Base-by-base conservation (phyloP, 2,797 vertebrate species). In the Myotis vivesi region DNA sequence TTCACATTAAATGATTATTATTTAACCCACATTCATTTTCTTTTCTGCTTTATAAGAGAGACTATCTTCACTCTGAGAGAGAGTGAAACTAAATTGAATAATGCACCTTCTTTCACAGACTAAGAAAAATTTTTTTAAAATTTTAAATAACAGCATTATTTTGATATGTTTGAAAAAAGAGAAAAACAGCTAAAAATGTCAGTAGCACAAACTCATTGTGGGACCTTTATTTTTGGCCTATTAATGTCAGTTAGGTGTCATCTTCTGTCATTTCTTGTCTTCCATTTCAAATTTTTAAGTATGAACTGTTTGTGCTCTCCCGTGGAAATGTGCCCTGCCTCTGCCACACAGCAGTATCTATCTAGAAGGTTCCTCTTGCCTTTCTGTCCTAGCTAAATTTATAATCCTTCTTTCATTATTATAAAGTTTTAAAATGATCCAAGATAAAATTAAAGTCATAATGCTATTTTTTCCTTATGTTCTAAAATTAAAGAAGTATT, bases 1-100 rank as follows among this genome's bases (percentile, higher is more conserved):
- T 95, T 88, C 83, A 97, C 79, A 93, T 96, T 97, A 97, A 97
- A 96, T 94, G 51, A 95, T 76, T 80, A 84, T 96, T 96, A 96
- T 94, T 97, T 97, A 97, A 96, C 49, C 38, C 28, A 92, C 6
- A 93, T 87, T 83, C 72, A 68, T 72, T 97, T 97, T 93, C 91
- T 95, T 98, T 97, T 96, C 95, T 85, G 10, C 49, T 84, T 87
- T 85, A 30, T 30, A 79, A 98, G 95, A 97, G 92, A 98, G 82
- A 57, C 53, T 95, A 59, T 83, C 15, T 90, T 95, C 96, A 69
- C 44, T 93, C 11, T 41, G 0, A 91, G 69, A 92, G 94, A 80
- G 95, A 93, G 36, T 87, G 62, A 57, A 55, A 38, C 3, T 87
- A 25, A 46, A 5, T 95, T 91, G 76, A 97, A 97, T 96, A n/a